Percentiles rank a stretch among this genome's conserved stretches.
Conservation (phyloP, 2,113 vertebrate genomes). For the Callipepla squamata region DNA sequence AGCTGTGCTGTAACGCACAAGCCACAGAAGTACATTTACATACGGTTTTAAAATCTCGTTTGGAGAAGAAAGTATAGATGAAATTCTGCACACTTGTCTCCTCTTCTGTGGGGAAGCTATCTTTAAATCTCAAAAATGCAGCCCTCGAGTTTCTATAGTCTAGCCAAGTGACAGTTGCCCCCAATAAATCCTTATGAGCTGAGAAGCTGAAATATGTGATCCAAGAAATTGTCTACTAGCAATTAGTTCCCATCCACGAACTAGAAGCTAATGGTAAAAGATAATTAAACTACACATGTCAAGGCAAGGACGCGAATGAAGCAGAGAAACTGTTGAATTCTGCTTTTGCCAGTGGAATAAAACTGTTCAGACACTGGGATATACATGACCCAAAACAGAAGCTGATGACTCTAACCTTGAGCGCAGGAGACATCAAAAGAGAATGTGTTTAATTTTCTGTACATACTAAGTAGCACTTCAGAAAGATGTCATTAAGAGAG, state of each 20-base stretch:
- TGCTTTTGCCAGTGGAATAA: background rate
- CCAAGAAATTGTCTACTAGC: background rate
- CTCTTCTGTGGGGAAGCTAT: background rate
- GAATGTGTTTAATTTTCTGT: background rate
- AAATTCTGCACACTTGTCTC: background rate
- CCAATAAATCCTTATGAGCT: background rate
- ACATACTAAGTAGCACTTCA: background rate
- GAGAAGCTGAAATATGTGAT: background rate
- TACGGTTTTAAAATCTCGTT: background rate
- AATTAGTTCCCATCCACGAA: background rate
- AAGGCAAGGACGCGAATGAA: background rate
- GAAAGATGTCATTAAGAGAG: background rate
- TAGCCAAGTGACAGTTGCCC: background rate
- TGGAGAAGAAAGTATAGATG: accelerated
- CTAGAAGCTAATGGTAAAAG: background rate
- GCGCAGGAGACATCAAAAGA: background rate
- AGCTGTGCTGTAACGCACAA: background rate
- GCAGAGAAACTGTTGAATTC: background rate
- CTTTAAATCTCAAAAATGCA: background rate
- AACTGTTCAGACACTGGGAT: background rate
- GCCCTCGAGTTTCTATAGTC: background rate
- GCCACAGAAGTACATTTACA: background rate
- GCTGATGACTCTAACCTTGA: background rate
- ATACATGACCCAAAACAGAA: background rate
- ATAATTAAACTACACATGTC: background rate